These are phyloP conservation scores for Cephonodes hylas DNA, from an alignment of 2,888 invertebrate genomes.

Conservation along the genomic window DNA sequence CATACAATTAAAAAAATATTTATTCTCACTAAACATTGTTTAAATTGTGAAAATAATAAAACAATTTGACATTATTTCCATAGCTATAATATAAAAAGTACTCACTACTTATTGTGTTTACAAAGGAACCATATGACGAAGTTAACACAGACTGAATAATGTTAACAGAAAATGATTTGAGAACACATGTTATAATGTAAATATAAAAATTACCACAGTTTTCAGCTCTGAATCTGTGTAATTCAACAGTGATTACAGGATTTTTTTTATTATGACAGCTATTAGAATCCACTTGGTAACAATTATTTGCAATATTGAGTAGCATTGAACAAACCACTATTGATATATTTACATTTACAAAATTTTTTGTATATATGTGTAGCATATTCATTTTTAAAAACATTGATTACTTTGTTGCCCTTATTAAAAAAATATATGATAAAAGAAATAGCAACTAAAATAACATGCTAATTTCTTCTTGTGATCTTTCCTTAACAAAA, in stretches of 20 bases:
- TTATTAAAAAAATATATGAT: neutral
- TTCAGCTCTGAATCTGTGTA: constrained; percentile 35
- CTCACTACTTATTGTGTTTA: constrained; percentile 6
- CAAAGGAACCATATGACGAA: constrained; percentile 48
- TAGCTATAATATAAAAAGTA: neutral
- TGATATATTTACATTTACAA: neutral
- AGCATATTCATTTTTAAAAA: neutral
- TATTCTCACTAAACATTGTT: neutral
- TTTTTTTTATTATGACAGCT: constrained; percentile 38
- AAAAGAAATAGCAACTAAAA: neutral
- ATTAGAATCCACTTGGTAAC: constrained; percentile 35
- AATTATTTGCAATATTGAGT: constrained; percentile 24
- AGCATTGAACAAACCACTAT: constrained; percentile 13
- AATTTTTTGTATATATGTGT: neutral
- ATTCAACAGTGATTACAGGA: constrained; percentile 25
- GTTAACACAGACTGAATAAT: constrained; percentile 21
- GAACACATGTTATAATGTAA: constrained; percentile 64
- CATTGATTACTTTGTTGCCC: neutral
- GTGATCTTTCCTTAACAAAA: neutral
- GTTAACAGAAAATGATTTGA: constrained; percentile 43
- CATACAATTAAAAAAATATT: neutral
- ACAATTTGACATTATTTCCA: neutral
- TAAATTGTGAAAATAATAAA: neutral
- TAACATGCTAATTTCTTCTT: neutral
- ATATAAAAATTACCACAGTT: constrained; percentile 41